Base-by-base conservation (phyloP, 2,797 vertebrate species). In the Pangasius larnaudii region DNA sequence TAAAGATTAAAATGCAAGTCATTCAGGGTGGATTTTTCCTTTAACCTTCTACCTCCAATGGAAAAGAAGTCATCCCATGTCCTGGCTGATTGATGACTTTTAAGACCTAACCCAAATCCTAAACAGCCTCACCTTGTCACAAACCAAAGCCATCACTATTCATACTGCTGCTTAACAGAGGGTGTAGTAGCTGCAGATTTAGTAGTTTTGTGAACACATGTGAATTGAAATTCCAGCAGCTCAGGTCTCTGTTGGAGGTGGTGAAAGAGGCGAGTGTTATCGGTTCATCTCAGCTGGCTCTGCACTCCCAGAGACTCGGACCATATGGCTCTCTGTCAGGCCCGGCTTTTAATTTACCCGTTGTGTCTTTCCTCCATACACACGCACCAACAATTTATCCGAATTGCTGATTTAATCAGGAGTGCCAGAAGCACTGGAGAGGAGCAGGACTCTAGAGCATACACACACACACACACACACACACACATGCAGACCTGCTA, bases 311-410 rank as follows among this genome's bases (percentile, higher is more conserved):
- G 94, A 95, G 94, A 95, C 92, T 92, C 92, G 81, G 91, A 92
- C 95, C 96, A 97, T 97, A 97, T 97, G 96, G 95, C 94, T 94
- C 94, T 93, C 94, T 95, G 95, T 96, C 96, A 96, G 94, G 87
- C 93, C 93, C 92, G 95, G 95, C 95, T 95, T 96, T 96, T 96
- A 96, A 97, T 96, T 96, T 95, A 96, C 95, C 95, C 92, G 89
- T 94, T 92, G 92, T 89, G 93, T 95, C 95, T 95, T 94, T 95
- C 94, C 94, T 95, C 94, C 58, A 75, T 27, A 77, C 80, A 77
- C 80, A 65, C 36, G 11, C 79, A 95, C 94, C 93, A 93, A 94
- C 93, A 94, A 94, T 94, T 93, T 92, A 95, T 95, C 93, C 94
- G 93, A 94, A 96, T 94, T 94, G 94, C 91, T 93, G 95, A 95